Base-by-base conservation (phyloP, 1,140 invertebrate genomes). In the Atta colombica region DNA sequence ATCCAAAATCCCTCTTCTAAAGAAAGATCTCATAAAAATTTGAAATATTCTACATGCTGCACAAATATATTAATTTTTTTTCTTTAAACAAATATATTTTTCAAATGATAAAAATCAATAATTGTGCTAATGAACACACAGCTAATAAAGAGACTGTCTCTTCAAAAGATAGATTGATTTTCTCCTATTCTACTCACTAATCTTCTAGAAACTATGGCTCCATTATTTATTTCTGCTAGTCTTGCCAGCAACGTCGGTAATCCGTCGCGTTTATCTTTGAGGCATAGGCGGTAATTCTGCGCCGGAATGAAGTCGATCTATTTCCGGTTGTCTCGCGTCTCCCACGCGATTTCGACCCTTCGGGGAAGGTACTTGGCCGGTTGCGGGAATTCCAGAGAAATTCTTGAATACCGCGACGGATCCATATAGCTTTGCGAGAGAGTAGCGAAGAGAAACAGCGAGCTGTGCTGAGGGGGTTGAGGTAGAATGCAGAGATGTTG, bases 321-420 rank as follows among this genome's bases (percentile, higher is more conserved):
- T 89, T 84, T 87, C 69, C 87, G 71, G 39, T 77, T 51, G 88
- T 90, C 71, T 78, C 60, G 28, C 66, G 55, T 80, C 69, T 74
- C 77, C 63, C 77, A 18, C 53, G 85, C 88, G 88, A 89, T 74
- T 77, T 75, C 60, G 77, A 63, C 14, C 58, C 84, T 66, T 75
- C 55, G 58, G 18, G 31, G 25, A n/a, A 28, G 25, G 68, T 65
- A 51, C 45, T 78, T 68, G 63, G 82, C 74, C 71, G 82, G 49
- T 75, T 63, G 82, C 49, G 49, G 74, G 63, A 60, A 68, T 78
- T 75, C 85, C 69, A 55, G 45, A 60, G 31, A 87, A 89, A 61
- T 89, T 87, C 45, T 85, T 77, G 66, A 63, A 45, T 45, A 71
- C 49, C 53, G 49, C 77, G 86, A 60, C 61, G 80, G 66, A 69